These are phyloP conservation scores for Spondyliosoma cantharus DNA, from an alignment of 2,797 vertebrate genomes.

Conservation along the genomic window DNA sequence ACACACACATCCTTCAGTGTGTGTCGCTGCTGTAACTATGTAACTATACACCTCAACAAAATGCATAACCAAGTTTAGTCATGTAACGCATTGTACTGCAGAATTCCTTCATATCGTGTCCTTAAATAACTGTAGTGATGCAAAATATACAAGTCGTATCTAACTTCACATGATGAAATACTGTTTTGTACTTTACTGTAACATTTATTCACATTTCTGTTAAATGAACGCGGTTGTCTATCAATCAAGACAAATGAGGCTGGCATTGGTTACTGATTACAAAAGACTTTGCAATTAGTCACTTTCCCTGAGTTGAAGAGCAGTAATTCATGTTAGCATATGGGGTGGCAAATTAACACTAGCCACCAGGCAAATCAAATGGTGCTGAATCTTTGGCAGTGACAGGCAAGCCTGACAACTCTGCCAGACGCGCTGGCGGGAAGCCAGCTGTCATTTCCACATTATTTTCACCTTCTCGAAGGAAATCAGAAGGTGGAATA, in stretches of 20 bases:
- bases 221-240: not conserved
- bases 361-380: slow-evolving; percentile 65
- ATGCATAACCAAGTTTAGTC: no score
- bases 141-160: not conserved
- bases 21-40: no score
- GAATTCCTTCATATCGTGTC: no score
- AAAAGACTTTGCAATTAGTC: slow-evolving; percentile 50
- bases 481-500: slow-evolving; percentile 25
- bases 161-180: not conserved
- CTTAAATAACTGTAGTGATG: not conserved
- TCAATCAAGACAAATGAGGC: slow-evolving; percentile 38
- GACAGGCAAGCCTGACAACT: slow-evolving; percentile 51
- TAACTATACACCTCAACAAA: no score
- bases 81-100: no score
- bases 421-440: slow-evolving; percentile 38
- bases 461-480: slow-evolving; percentile 51
- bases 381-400: slow-evolving; percentile 49
- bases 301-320: slow-evolving; percentile 46
- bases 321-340: slow-evolving; percentile 26
- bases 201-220: not conserved
- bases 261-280: slow-evolving; percentile 4
- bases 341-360: slow-evolving; percentile 45
- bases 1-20: no score
- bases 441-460: slow-evolving; percentile 44
- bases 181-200: not conserved